These are phyloP conservation scores for Amiota minor DNA, from an alignment of 2,888 invertebrate genomes.

Conservation along the genomic window DNA sequence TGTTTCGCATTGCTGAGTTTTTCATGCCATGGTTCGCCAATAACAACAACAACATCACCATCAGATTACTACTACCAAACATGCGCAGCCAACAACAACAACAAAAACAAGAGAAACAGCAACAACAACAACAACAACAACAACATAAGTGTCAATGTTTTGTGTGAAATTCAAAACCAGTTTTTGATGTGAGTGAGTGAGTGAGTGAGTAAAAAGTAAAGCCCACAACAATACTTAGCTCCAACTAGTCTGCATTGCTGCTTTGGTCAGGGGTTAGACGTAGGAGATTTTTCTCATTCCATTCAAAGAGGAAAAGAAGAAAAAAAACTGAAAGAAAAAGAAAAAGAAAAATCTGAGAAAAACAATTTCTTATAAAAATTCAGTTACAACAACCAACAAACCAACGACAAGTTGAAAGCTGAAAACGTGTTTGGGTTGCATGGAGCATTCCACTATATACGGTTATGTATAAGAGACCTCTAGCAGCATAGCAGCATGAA, in stretches of 20 bases:
- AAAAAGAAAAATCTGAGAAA: too few species aligned
- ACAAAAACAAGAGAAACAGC: constrained; percentile 23
- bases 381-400: too few species aligned
- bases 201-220: not conserved
- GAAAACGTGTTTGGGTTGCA: too few species aligned
- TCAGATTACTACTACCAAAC: too few species aligned
- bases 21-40: constrained; percentile 30
- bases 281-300: constrained; percentile 9
- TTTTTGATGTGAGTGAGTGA: constrained; percentile 43
- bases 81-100: constrained; percentile 28
- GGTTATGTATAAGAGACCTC: too few species aligned
- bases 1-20: constrained; percentile 63
- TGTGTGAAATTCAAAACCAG: constrained; percentile 43
- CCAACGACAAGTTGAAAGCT: too few species aligned
- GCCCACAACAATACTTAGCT: constrained; percentile 12
- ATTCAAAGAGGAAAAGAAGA: not conserved
- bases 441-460: too few species aligned
- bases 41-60: constrained; percentile 52
- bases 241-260: not conserved
- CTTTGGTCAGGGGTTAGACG: constrained; percentile 8
- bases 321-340: not conserved
- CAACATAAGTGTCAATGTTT: constrained; percentile 62
- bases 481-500: too few species aligned
- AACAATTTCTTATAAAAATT: too few species aligned
- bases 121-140: constrained; percentile 40